Evolutionary conservation across 2,888 invertebrate genomes (phyloP).

Genomic region (Phaedon cochleariae): DNA sequence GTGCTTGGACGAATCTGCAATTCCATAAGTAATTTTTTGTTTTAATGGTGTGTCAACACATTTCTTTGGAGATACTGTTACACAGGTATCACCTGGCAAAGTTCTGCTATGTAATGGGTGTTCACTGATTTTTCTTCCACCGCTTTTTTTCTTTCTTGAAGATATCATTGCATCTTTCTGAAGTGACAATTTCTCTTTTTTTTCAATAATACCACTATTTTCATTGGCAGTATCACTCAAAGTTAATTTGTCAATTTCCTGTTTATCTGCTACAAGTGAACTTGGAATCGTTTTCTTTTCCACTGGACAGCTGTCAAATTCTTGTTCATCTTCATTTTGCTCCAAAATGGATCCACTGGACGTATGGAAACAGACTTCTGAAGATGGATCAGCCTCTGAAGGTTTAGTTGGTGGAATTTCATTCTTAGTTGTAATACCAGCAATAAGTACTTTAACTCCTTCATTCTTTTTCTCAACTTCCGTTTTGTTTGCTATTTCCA

Average conservation of each 20-base stretch:
- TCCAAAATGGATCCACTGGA: background rate
- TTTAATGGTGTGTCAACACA: background rate
- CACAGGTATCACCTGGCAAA: too few species aligned
- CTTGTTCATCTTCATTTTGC: background rate
- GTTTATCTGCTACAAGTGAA: background rate
- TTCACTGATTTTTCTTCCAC: background rate
- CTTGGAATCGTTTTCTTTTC: background rate
- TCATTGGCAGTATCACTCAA: background rate
- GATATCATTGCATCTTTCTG: background rate
- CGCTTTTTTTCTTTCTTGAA: background rate
- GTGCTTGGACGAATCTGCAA: too few species aligned
- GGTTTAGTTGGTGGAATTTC: background rate
- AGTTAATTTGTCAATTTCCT: background rate
- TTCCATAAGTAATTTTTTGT: background rate
- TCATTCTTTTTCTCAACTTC: background rate
- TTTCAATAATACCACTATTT: background rate
- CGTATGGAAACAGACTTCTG: background rate
- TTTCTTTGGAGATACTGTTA: background rate
- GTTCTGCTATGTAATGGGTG: background rate
- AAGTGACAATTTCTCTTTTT: background rate
- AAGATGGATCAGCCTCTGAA: background rate
- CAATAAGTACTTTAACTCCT: background rate
- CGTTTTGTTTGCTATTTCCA: background rate
- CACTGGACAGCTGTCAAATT: background rate
- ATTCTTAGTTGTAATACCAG: background rate